Evolutionary conservation across 2,888 invertebrate genomes (phyloP), one percentile per base, ranked within the genome.

Genomic region (Eucriotettix oculatus): DNA sequence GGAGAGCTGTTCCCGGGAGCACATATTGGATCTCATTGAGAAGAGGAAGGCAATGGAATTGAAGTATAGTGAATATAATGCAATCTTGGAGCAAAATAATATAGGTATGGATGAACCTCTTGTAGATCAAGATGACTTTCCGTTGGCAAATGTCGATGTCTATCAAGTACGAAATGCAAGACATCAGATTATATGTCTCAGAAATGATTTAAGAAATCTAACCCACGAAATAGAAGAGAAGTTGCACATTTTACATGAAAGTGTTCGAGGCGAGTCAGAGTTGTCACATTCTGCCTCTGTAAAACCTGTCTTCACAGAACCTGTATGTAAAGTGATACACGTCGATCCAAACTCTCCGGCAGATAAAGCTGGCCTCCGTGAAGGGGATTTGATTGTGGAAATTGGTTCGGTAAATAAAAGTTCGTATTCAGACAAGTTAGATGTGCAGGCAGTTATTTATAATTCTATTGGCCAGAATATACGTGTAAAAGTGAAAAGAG

Each of bases 141-240:
- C 97, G 0, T 79, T 93, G 53, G 81, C 80, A 65, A 90, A 93
- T 68, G 86, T 98, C 64, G 95, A 98, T 73, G 84, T 96, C 0
- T 90, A 90, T 72, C 87, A 92, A 76, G 91, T 96, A 1, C 80
- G 96, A 58, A 85, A 87, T 70, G 90, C 95, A 0, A 80, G 97
- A 56, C 89, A 93, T 68, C 80, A 82, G 68, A 91, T 98, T 60
- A 89, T 90, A 69, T 91, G 95, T 71, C 77, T 94, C 17, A 89
- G 87, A 74, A 96, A 94, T 75, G 96, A 97, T 73, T 86, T 90
- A 70, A 90, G 87, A 71, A 78, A 76, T 1, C 62, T 95, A 43
- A 92, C 94, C 87, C 82, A 83, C 64, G 79, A 83, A 69, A 94
- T 97, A 66, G 94, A 95, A 71, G 75, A 78, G 65, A 86, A 86